Evolutionary conservation across 2,113 vertebrate genomes (phyloP), one percentile per base, ranked within the genome.

Genomic region (Cariama cristata): DNA sequence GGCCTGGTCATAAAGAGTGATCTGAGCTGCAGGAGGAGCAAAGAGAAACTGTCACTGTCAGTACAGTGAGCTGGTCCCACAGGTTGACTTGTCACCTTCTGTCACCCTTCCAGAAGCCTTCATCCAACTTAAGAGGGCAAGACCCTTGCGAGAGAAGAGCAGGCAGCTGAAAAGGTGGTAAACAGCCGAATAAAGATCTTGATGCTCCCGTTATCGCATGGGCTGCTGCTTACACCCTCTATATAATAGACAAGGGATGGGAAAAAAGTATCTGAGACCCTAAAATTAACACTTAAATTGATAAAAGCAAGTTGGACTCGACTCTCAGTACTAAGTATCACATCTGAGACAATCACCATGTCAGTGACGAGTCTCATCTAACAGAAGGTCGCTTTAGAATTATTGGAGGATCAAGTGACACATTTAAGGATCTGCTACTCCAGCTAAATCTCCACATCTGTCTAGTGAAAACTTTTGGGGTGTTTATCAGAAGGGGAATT

Each of bases 401-500:
- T 68, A 58, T 5, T 69, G 38, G 38, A 56, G 58, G 88, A 96
- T 85, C 55, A 86, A 63, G 66, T 35, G 23, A 92, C 12, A n/a
- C 45, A 69, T 42, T 69, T 47, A 38, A 93, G 24, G 33, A 96
- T 76, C 47, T 94, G 59, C 32, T 49, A 88, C 33, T 90, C 52
- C 69, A 85, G 49, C 59, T 93, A 93, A 69, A 64, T 50, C 18
- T 45, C 63, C 21, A 11, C 21, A 79, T 59, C 53, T 4, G 6
- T 38, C 55, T 32, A 24, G 40, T 60, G 79, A 79, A 88, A 75
- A 63, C 60, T 79, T 93, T 47, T 88, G 83, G 83, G 77, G 69
- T 68, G 47, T 79, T 93, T 93, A 79, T 87, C 77, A 90, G 56
- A 94, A 91, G 19, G 10, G 21, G 19, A 97, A 82, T 85, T 26